Percentiles rank a stretch among this genome's conserved stretches.
Conservation (phyloP, 2,888 invertebrate species). For the Quadroppia sp. region DNA sequence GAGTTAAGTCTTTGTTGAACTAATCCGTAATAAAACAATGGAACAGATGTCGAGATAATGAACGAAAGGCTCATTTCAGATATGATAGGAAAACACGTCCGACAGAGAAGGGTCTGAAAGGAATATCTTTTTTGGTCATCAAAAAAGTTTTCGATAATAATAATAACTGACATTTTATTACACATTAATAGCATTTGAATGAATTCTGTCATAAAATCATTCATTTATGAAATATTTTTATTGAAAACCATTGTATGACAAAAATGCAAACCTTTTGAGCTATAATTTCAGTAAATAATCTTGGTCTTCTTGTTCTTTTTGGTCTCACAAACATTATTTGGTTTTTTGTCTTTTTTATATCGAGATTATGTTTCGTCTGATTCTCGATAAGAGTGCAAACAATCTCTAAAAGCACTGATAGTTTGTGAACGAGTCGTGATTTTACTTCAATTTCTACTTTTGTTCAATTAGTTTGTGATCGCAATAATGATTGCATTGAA, state of each 20-base stretch:
- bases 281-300: too few relatives aligned
- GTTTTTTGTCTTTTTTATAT: not conserved
- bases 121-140: not conserved
- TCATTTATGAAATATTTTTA: not conserved
- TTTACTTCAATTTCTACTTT: not conserved
- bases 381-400: not conserved
- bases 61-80: not conserved
- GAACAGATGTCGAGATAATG: constrained; percentile 6
- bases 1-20: not conserved
- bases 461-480: constrained; percentile 15
- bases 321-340: not conserved
- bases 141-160: not conserved
- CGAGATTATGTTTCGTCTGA: not conserved
- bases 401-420: not conserved
- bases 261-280: too few relatives aligned
- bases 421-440: not conserved
- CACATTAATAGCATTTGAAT: not conserved
- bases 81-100: not conserved
- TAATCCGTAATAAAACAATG: not conserved
- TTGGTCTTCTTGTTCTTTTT: too few relatives aligned
- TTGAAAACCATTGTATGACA: too few relatives aligned
- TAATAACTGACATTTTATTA: constrained; percentile 14
- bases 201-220: not conserved
- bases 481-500: not conserved
- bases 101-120: not conserved